Base-by-base conservation (phyloP, 64 coral and sea anemone species). In the Cladopsammia gracilis region DNA sequence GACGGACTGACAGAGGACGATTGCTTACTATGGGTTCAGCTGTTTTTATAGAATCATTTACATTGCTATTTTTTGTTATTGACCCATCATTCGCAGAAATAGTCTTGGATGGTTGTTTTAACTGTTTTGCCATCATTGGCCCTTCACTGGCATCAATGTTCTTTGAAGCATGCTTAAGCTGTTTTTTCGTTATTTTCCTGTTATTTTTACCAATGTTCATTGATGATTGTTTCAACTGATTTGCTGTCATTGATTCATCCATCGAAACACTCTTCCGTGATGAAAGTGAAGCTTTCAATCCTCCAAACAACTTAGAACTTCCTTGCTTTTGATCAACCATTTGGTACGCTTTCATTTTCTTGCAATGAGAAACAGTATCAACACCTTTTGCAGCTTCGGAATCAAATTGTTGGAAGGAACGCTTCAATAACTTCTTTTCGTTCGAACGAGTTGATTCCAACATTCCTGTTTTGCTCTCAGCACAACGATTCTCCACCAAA, bases 1-100 rank as follows among this genome's bases (percentile, higher is more conserved):
- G 88, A 18, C 89, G 72, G 19, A 64, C 20, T 13, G 82, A 78
- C 2, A 95, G 46, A 59, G 87, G 70, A 70, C 72, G 72, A 78
- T 80, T 58, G 10, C 77, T 76, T 0, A 48, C 8, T 88, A 34
- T 73, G 23, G 5, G 6, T 22, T 59, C 86, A 74, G 51, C 25
- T 64, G 59, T 16, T 42, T 84, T 46, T 15, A 14, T 7, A 45
- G 52, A 25, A 48, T 62, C 22, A 4, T 58, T 43, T 20, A 10
- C 52, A 71, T 61, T 15, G 11, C 7, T 22, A 48, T 53, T 61
- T 2, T 10, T 47, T 10, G 59, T 7, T 51, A n/a, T 19, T 48
- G 86, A 19, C 10, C 46, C 43, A 0, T 56, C 46, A 72, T 34
- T 72, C 5, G 9, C 51, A 62, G 19, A 4, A 84, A 6, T 24